A percentile compares a stretch with the other conserved stretches of the same genome.
Conservation (phyloP, 2,113 vertebrate species). For the Saguinus midas region DNA sequence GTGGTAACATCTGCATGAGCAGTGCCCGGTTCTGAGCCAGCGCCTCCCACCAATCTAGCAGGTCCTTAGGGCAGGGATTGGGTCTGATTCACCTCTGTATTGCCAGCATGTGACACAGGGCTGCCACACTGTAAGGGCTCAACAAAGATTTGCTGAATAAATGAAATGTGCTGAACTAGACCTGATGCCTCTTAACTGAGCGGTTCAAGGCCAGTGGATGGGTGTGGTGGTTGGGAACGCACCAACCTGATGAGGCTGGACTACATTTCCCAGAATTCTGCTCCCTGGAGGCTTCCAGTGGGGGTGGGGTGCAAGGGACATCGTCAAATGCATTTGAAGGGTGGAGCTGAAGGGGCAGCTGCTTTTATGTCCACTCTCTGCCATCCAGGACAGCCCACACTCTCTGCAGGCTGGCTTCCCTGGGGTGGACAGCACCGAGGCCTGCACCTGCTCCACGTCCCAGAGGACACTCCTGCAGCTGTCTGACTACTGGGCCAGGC, state of each 20-base stretch:
- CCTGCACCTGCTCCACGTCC: accelerated
- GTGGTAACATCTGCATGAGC: accelerated
- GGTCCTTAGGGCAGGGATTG: not conserved
- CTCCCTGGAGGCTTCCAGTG: not conserved
- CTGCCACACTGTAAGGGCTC: not conserved
- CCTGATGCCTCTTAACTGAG: too few species aligned
- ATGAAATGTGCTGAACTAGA: not conserved
- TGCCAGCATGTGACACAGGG: not conserved
- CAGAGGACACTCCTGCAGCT: accelerated
- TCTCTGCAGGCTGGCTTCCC: accelerated
- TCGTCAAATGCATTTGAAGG: accelerated
- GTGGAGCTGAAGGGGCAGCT: too few species aligned
- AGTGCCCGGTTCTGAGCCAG: not conserved
- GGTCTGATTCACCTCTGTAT: not conserved
- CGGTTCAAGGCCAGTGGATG: accelerated
- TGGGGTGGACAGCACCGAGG: accelerated
- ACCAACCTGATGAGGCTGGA: accelerated
- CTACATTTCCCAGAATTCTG: not conserved
- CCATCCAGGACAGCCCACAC: accelerated
- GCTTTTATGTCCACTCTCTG: accelerated
- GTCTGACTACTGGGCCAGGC: accelerated
- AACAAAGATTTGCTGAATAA: not conserved
- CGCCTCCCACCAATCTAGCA: not conserved
- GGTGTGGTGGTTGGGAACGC: accelerated
- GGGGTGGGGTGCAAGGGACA: too few species aligned